A percentile compares a stretch with the other conserved stretches of the same genome.
Evolutionary conservation across 2,888 invertebrate genomes (phyloP).

Genomic region (Orgyia antiqua): DNA sequence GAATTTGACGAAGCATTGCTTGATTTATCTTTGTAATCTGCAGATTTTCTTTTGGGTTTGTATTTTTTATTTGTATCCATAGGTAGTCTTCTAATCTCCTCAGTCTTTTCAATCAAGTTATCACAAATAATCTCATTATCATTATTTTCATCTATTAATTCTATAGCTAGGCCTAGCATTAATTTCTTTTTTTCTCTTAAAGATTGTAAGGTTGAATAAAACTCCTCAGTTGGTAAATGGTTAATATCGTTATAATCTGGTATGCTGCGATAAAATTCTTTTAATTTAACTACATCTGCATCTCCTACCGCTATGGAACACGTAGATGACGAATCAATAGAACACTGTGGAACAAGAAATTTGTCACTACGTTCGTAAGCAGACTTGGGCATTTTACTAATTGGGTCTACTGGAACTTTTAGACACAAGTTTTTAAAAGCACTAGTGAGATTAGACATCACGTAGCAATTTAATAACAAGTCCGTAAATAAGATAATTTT

Average conservation of each 20-base stretch:
- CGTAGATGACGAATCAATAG: slow-evolving; percentile 53
- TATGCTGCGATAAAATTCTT: slow-evolving; percentile 87
- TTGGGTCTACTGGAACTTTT: slow-evolving; percentile 84
- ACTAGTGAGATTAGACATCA: slow-evolving; percentile 76
- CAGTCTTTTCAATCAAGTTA: slow-evolving; percentile 23
- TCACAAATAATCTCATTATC: slow-evolving; percentile 29
- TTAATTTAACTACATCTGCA: slow-evolving; percentile 77
- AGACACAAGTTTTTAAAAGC: slow-evolving; percentile 85
- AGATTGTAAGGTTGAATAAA: slow-evolving; percentile 83
- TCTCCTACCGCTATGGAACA: slow-evolving; percentile 49
- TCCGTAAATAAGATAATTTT: slow-evolving; percentile 6
- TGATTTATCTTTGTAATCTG: slow-evolving; percentile 25
- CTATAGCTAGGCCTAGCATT: slow-evolving; percentile 54
- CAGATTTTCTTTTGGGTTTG: slow-evolving; percentile 17
- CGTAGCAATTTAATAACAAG: slow-evolving; percentile 9
- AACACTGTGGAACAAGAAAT: slow-evolving; percentile 49
- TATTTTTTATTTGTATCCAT: slow-evolving; percentile 17
- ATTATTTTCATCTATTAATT: slow-evolving; percentile 45
- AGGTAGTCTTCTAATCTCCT: slow-evolving; percentile 15
- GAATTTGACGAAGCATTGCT: slow-evolving; percentile 21
- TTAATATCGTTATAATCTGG: slow-evolving; percentile 88
- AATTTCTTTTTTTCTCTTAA: slow-evolving; percentile 81
- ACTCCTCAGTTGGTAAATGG: slow-evolving; percentile 86
- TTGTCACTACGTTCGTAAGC: slow-evolving; percentile 80
- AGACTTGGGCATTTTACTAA: slow-evolving; percentile 84